phyloP scores from a whole-genome alignment of 1,140 invertebrate species.

The Brachionus rubens region DNA sequence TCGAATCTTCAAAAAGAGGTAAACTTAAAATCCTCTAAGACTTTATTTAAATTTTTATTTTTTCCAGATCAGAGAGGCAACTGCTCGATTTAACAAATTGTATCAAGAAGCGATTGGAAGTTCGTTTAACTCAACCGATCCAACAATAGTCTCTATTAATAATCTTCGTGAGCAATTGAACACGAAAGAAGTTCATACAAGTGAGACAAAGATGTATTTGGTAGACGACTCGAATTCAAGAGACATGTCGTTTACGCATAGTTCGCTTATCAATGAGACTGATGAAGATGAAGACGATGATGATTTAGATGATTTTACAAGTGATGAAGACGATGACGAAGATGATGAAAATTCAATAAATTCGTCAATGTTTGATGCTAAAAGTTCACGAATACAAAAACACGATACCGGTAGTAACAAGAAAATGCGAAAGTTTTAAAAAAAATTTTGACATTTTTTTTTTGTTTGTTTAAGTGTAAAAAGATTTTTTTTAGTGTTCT shows the following conservation, averaged over 20 bases:
- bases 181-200: constrained; percentile 15
- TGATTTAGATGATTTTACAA: background rate
- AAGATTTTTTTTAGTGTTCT: no score
- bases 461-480: no score
- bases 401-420: background rate
- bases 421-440: constrained; percentile 14
- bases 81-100: background rate
- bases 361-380: background rate
- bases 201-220: background rate
- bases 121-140: background rate
- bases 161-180: constrained; percentile 13
- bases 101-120: background rate
- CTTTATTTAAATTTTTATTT: no score
- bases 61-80: constrained; percentile 7
- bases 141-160: background rate
- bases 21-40: no score
- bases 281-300: background rate
- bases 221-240: background rate
- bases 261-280: background rate
- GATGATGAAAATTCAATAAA: constrained; percentile 1
- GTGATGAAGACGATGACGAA: background rate
- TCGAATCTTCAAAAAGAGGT: constrained; percentile 51
- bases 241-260: background rate
- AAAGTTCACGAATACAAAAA: no score
- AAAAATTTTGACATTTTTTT: no score